Evolutionary conservation across 2,113 vertebrate species (phyloP).

Genomic region (Tympanuchus pallidicinctus): DNA sequence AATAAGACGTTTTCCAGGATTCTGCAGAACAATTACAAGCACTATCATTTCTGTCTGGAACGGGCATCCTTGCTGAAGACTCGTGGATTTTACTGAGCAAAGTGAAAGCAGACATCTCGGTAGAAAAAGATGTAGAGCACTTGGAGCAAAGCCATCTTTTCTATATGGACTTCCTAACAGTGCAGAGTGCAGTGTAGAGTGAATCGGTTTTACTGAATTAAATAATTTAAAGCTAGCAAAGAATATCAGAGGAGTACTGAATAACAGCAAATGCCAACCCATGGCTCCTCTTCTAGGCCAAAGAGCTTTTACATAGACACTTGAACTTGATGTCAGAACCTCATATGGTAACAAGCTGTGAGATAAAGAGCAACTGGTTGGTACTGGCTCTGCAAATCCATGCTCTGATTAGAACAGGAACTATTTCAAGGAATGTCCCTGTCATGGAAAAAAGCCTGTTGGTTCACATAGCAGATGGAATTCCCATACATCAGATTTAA

Average conservation of each 20-base stretch:
- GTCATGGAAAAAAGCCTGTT: not conserved
- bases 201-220: not conserved
- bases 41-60: not conserved
- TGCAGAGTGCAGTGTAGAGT: not conserved
- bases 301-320: not conserved
- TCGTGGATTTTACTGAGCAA: not conserved
- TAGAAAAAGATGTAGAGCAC: not conserved
- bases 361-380: not conserved
- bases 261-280: not conserved
- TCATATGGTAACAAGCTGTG: not conserved
- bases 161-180: not conserved
- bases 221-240: not conserved
- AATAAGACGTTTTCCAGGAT: not conserved
- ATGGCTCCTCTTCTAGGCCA: not conserved
- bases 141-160: not conserved
- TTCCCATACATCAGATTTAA: not conserved
- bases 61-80: not conserved
- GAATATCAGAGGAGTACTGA: not conserved
- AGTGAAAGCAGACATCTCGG: not conserved
- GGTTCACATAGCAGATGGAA: not conserved
- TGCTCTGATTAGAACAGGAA: not conserved
- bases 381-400: not conserved
- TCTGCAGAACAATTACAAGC: not conserved
- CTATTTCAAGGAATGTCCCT: not conserved
- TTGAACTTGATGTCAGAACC: not conserved